Base-by-base conservation (phyloP, 2,113 vertebrate genomes). In the Psittacara wagleri region DNA sequence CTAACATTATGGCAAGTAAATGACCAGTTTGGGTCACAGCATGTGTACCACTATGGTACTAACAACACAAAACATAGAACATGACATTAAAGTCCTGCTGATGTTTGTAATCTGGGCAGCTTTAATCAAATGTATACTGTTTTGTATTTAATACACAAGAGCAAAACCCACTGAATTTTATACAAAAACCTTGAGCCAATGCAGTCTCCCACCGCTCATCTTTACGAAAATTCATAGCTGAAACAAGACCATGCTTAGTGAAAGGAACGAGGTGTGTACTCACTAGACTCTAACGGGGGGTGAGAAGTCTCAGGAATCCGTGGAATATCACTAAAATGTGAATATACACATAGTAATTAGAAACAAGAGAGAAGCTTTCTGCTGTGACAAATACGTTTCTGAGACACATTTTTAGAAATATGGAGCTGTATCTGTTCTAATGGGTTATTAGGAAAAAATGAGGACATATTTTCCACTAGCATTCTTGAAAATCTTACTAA, bases 221-320 rank as follows among this genome's bases (percentile, higher is more conserved):
- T 39, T 48, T 35, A 31, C 57, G 37, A 72, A 70, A 70, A 78
- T 23, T 55, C 57, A 70, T 5, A 49, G n/a, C 12, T 11, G 4
- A 94, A 95, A 73, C 0, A 59, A 62, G 41, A 86, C 7, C 24
- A 43, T 8, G 13, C 4, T 63, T 15, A 78, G 51, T 31, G 48
- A 79, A 77, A 83, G 14, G 44, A 96, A 92, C 0, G 1, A 95
- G 55, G 8, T 0, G 0, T 70, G 86, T 98, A 98, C 98, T 98
- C 98, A 99, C 99, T 99, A 63, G 99, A 99, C 95, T 99, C 99
- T 97, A 99, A 96, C 19, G 99, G 99, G 97, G 99, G 99, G 85
- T 99, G 99, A 77, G 99, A 99, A 78, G 98, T 99, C 97, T 99
- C 99, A 6, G 99, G 99, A 97, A 99, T 99, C 98, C 99, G 98